These are phyloP conservation scores for Cheilosia pagana DNA, from an alignment of 2,888 invertebrate genomes.

Conservation along the genomic window DNA sequence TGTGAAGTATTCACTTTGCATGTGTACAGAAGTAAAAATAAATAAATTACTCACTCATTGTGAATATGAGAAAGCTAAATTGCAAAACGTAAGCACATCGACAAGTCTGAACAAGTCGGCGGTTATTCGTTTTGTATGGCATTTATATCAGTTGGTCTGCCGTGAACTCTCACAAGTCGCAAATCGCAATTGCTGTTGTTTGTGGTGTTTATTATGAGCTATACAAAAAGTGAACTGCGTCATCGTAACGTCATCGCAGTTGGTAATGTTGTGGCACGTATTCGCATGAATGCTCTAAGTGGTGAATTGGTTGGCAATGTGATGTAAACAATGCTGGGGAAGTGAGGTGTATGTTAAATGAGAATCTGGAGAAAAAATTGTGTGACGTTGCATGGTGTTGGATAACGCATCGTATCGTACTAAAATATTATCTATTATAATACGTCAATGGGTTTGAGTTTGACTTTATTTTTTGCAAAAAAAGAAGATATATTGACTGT, in stretches of 20 bases:
- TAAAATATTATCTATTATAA: no score
- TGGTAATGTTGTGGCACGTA: not conserved
- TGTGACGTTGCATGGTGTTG: no score
- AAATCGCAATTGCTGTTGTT: conserved; percentile 4
- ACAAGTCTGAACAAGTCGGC: conserved; percentile 45
- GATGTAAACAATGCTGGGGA: not conserved
- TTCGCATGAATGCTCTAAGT: not conserved
- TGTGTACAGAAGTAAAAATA: conserved; percentile 2
- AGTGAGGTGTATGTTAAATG: no score
- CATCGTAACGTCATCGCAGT: not conserved
- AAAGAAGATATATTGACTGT: no score
- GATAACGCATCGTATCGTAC: no score
- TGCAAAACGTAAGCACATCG: conserved; percentile 7
- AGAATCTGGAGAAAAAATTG: no score
- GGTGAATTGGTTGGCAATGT: not conserved
- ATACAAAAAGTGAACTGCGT: not conserved
- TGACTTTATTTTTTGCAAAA: no score
- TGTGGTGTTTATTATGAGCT: not conserved
- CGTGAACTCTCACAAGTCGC: conserved; percentile 13
- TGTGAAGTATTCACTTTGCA: conserved; percentile 3
- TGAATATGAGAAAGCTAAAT: not conserved
- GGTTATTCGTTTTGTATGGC: conserved; percentile 10
- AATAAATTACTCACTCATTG: conserved; percentile 2
- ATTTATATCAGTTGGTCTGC: conserved; percentile 8
- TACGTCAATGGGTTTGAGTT: no score